phyloP scores from a whole-genome alignment of 1,140 invertebrate species.

The Dufourea novaeangliae region DNA sequence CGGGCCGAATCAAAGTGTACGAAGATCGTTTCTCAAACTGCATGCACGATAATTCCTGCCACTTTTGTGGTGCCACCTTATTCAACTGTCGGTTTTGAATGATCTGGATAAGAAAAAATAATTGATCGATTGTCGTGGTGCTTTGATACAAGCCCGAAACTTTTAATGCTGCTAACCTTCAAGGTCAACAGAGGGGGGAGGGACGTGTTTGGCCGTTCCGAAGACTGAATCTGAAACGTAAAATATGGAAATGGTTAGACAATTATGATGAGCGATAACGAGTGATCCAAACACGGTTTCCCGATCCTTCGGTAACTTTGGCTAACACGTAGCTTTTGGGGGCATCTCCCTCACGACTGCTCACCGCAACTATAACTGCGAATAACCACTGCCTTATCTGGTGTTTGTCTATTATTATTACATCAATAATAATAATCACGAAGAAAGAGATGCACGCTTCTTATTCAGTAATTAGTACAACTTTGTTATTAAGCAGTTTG shows the following conservation, averaged over 20 bases:
- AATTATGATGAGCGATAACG: not conserved
- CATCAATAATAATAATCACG: slow-evolving; percentile 65
- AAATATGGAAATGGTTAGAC: not conserved
- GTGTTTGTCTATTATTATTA: slow-evolving; percentile 81
- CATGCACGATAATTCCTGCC: slow-evolving; percentile 34
- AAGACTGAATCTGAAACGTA: not conserved
- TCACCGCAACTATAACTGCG: slow-evolving; percentile 83
- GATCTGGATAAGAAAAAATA: not conserved
- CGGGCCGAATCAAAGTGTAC: too few relatives aligned
- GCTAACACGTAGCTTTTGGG: slow-evolving; percentile 82
- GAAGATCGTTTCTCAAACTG: slow-evolving; percentile 9
- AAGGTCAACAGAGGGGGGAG: slow-evolving; percentile 73
- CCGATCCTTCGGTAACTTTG: slow-evolving; percentile 72
- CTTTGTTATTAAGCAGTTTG: slow-evolving; percentile 54
- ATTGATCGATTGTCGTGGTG: slow-evolving; percentile 24
- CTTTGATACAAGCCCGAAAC: slow-evolving; percentile 75
- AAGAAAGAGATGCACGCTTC: slow-evolving; percentile 67
- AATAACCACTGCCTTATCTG: slow-evolving; percentile 82
- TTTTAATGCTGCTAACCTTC: slow-evolving; percentile 81
- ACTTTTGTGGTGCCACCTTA: not conserved
- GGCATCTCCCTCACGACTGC: slow-evolving; percentile 81
- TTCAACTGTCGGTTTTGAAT: not conserved
- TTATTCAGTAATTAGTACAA: slow-evolving; percentile 64
- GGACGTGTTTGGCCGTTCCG: slow-evolving; percentile 42
- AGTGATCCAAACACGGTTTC: slow-evolving; percentile 38